A percentile compares a stretch with the other conserved stretches of the same genome.
Conservation (phyloP, 2,113 vertebrate species). For the Callionymus lyra region DNA sequence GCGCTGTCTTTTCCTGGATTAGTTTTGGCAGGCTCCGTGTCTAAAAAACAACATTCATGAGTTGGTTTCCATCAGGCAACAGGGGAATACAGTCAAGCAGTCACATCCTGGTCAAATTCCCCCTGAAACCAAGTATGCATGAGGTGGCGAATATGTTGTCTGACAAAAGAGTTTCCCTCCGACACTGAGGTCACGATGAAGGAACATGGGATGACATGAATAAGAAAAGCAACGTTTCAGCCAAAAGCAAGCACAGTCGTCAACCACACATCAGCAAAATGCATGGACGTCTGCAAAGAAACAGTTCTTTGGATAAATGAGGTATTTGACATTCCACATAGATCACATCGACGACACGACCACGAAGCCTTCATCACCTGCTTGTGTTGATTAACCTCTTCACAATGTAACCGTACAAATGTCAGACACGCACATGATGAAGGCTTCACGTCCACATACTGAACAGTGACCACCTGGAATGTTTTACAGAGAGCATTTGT, state of each 20-base stretch:
- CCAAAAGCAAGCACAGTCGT: constrained; percentile 47
- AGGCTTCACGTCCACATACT: constrained; percentile 41
- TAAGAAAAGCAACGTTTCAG: constrained; percentile 38
- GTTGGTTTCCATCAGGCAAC: constrained; percentile 61
- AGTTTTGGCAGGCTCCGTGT: constrained; percentile 29
- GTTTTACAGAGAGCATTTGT: constrained; percentile 39
- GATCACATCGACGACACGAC: no score
- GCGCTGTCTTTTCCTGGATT: constrained; percentile 10
- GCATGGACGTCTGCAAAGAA: constrained; percentile 9
- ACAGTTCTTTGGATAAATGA: background rate
- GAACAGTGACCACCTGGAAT: constrained; percentile 29
- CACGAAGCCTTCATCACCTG: no score
- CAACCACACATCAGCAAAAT: constrained; percentile 58
- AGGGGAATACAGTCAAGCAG: constrained; percentile 57
- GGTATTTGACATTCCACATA: constrained; percentile 12
- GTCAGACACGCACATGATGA: constrained; percentile 25
- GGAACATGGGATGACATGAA: constrained; percentile 47
- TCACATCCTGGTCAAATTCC: constrained; percentile 42
- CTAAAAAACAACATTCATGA: constrained; percentile 34
- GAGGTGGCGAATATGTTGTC: constrained; percentile 40
- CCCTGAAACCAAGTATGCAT: constrained; percentile 55
- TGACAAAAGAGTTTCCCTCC: constrained; percentile 19
- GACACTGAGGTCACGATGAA: constrained; percentile 35
- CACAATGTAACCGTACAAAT: no score
- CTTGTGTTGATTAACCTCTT: no score